Percentiles rank a stretch among this genome's conserved stretches.
Evolutionary conservation across 2,888 invertebrate species (phyloP).

Genomic region (Cremastinae sp.): DNA sequence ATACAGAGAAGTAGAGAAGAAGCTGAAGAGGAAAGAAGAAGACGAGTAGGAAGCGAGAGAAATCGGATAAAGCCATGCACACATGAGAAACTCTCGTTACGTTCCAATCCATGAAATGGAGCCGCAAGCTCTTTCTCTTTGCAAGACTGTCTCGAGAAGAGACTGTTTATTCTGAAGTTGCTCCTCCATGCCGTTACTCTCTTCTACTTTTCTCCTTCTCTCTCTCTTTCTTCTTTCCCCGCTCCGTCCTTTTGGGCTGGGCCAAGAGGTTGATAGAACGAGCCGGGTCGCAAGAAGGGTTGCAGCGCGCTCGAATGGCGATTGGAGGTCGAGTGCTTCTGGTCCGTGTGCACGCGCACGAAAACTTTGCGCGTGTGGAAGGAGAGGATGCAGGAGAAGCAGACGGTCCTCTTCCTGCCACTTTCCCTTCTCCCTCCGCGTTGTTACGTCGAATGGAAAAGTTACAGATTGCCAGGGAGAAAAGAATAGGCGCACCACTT

Average conservation of each 20-base stretch:
- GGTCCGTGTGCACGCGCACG: conserved; percentile 19
- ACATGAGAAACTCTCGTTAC: conserved; percentile 56
- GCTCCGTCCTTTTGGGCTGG: conserved; percentile 13
- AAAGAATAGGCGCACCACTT: conserved; percentile 56
- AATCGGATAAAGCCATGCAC: conserved; percentile 35
- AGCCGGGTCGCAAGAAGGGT: conserved; percentile 39
- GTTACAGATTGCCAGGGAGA: conserved; percentile 71
- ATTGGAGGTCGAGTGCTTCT: conserved; percentile 57
- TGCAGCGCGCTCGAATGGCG: conserved; percentile 36
- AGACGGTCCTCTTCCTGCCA: conserved; percentile 61
- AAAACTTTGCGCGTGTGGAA: conserved; percentile 7
- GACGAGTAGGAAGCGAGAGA: conserved; percentile 14
- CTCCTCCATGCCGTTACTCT: conserved; percentile 49
- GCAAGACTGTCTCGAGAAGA: conserved; percentile 42
- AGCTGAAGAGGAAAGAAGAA: conserved; percentile 5
- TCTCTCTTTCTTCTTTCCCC: background rate
- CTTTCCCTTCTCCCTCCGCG: conserved; percentile 54
- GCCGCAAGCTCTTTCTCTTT: conserved; percentile 27
- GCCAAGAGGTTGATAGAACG: conserved; percentile 54
- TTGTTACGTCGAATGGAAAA: conserved; percentile 72
- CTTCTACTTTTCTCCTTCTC: conserved; percentile 4
- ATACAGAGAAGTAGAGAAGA: background rate
- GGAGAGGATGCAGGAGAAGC: conserved; percentile 29
- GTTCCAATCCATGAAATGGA: conserved; percentile 58
- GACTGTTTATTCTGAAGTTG: conserved; percentile 63